Evolutionary conservation across 2,797 vertebrate genomes (phyloP).

Genomic region (Carapus acus): DNA sequence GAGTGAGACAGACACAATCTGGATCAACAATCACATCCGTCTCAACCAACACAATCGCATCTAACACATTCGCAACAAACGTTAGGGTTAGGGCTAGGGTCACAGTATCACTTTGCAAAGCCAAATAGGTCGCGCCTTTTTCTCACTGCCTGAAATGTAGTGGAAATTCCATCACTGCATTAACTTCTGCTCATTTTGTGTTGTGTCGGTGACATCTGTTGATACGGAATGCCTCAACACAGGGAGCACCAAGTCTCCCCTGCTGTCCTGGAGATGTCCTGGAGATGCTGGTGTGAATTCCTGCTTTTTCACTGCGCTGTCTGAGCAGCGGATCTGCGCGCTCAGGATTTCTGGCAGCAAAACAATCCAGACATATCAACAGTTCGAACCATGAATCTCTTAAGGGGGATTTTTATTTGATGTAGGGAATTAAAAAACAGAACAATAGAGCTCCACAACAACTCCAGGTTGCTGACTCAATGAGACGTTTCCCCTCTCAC

Average conservation of each 20-base stretch:
- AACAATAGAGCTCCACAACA: constrained; percentile 48
- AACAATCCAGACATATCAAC: constrained; percentile 39
- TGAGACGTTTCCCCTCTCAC: neutral
- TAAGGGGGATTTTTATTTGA: constrained; percentile 36
- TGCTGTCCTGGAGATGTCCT: constrained; percentile 36
- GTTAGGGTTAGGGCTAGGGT: too few relatives aligned
- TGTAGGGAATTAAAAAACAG: constrained; percentile 19
- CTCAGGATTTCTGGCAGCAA: constrained; percentile 25
- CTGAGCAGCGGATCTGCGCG: constrained; percentile 34
- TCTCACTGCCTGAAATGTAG: constrained; percentile 49
- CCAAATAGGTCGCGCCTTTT: too few relatives aligned
- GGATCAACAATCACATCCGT: too few relatives aligned
- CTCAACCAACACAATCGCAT: too few relatives aligned
- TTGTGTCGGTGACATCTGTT: constrained; percentile 45
- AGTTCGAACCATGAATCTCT: constrained; percentile 29
- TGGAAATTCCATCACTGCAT: constrained; percentile 45
- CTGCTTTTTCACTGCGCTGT: constrained; percentile 59
- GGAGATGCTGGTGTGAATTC: constrained; percentile 56
- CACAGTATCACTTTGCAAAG: too few relatives aligned
- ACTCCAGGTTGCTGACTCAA: constrained; percentile 17
- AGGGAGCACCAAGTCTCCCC: constrained; percentile 50
- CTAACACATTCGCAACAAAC: constrained; percentile 24
- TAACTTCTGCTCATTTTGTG: constrained; percentile 23
- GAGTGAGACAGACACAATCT: constrained; percentile 15
- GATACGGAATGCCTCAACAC: constrained; percentile 39